Percentiles rank a stretch among this genome's conserved stretches.
phyloP scores from a whole-genome alignment of 2,888 invertebrate genomes.

The Drosophila bunnanda region DNA sequence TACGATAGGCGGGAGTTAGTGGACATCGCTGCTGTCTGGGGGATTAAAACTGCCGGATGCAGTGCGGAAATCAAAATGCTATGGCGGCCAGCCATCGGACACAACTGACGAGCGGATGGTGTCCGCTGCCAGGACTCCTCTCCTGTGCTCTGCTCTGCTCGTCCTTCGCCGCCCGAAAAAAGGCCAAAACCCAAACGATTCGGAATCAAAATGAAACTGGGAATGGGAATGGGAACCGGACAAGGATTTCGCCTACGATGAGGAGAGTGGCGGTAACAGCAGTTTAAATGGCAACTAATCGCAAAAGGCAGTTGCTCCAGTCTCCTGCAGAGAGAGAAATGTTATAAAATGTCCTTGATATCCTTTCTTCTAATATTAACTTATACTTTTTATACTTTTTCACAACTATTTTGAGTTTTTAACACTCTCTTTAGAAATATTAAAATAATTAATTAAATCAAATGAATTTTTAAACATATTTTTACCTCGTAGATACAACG shows the following conservation, averaged over 20 bases:
- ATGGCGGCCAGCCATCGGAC: conserved; percentile 57
- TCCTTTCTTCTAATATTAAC: too few relatives aligned
- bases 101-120: conserved; percentile 51
- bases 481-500: fast-evolving
- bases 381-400: background rate
- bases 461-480: too few relatives aligned
- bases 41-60: conserved; percentile 76
- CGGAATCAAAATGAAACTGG: conserved; percentile 27
- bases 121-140: conserved; percentile 11
- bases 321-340: background rate
- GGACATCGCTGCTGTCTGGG: conserved; percentile 46
- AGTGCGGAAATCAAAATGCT: conserved; percentile 77
- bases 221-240: conserved; percentile 19
- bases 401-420: background rate
- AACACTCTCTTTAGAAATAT: too few relatives aligned
- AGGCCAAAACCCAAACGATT: conserved; percentile 27
- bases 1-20: conserved; percentile 21
- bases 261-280: conserved; percentile 56
- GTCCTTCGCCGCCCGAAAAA: background rate
- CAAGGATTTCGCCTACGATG: conserved; percentile 6
- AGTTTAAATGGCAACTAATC: conserved; percentile 80
- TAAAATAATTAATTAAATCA: too few relatives aligned
- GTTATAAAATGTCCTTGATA: too few relatives aligned
- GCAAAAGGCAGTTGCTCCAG: conserved; percentile 51
- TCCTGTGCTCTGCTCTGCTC: background rate